phyloP scores from a whole-genome alignment of 2,797 vertebrate genomes.

The Lithobates sylvaticus region DNA sequence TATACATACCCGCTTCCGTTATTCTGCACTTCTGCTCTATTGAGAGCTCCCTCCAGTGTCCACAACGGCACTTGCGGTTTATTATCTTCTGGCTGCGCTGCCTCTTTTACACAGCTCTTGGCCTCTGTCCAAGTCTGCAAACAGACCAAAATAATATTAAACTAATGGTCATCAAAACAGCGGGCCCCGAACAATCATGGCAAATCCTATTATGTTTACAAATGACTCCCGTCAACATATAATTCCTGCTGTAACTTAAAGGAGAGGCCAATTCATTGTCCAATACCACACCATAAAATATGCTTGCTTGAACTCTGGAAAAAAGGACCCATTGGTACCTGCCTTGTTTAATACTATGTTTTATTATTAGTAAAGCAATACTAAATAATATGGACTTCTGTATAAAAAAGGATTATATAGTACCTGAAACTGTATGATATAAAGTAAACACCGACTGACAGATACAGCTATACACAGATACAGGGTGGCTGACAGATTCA shows the following conservation, averaged over 20 bases:
- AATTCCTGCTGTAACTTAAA: not conserved
- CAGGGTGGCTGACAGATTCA: no score
- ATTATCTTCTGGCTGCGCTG: not conserved
- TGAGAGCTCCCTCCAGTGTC: constrained; percentile 8
- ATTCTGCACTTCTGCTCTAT: not conserved
- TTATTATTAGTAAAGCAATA: not conserved
- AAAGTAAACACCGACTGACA: no score
- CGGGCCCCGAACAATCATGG: not conserved
- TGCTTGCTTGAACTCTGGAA: no score
- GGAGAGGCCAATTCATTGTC: not conserved
- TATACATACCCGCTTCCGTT: constrained; percentile 30
- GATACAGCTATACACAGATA: no score
- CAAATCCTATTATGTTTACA: not conserved
- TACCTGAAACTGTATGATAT: no score
- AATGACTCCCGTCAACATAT: not conserved
- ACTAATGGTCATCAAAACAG: not conserved
- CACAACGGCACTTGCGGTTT: not conserved
- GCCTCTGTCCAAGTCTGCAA: constrained; percentile 12
- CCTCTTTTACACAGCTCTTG: not conserved
- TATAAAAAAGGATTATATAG: no score
- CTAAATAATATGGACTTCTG: no score
- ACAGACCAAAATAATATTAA: constrained; percentile 9
- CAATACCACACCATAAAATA: not conserved
- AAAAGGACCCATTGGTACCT: not conserved
- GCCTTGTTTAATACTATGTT: not conserved